A percentile compares a stretch with the other conserved stretches of the same genome.
These are phyloP conservation scores for Mormyrops boulengeri DNA, from an alignment of 2,797 vertebrate genomes.

Conservation along the genomic window DNA sequence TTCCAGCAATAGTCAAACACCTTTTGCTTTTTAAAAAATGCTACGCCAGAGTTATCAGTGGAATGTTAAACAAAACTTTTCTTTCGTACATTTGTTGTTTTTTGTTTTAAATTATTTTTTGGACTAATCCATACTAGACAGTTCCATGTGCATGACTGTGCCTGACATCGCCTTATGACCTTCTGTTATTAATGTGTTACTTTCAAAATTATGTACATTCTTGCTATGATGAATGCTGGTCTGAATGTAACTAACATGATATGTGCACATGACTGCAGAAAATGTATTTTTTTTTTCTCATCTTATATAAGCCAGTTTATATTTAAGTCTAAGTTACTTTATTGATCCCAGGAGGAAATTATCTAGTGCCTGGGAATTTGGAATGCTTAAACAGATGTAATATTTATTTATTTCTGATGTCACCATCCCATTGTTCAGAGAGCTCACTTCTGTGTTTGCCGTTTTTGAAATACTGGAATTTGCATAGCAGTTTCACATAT, in stretches of 20 bases:
- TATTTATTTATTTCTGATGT: background rate
- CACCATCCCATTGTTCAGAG: background rate
- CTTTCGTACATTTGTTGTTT: background rate
- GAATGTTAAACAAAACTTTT: constrained; percentile 34
- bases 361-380: background rate
- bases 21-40: background rate
- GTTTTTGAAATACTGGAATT: background rate
- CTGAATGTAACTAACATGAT: background rate
- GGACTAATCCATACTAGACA: background rate
- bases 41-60: constrained; percentile 33
- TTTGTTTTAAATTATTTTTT: background rate
- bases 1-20: background rate
- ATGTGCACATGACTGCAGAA: background rate
- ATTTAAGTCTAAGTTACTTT: background rate
- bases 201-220: background rate
- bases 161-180: background rate
- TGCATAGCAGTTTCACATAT: background rate
- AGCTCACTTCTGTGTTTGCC: background rate
- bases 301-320: background rate
- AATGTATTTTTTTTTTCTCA: background rate
- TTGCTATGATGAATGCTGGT: background rate
- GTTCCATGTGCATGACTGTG: background rate
- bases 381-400: background rate
- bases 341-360: background rate
- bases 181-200: background rate